Conservation (phyloP, 2,113 vertebrate species). For the Channa maculata region DNA sequence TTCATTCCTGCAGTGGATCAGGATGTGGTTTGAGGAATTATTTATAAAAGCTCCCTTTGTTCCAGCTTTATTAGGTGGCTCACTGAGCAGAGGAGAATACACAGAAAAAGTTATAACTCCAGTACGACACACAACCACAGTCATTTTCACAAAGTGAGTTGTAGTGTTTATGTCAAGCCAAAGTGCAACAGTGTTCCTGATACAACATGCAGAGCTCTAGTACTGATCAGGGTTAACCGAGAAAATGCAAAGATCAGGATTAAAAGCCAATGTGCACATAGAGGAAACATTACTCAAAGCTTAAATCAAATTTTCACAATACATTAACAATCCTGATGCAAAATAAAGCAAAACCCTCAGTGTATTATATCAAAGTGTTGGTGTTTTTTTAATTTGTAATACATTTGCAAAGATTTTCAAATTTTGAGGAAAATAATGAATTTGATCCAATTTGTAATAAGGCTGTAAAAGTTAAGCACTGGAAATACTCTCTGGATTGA, state of each 20-base stretch:
- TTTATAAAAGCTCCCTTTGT: slow-evolving; percentile 79
- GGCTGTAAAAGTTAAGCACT: too few relatives aligned
- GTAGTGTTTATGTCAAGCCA: not conserved
- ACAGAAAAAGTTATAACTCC: not conserved
- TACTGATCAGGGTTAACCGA: not conserved
- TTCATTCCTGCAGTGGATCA: slow-evolving; percentile 89
- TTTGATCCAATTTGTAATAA: too few relatives aligned
- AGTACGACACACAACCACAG: not conserved
- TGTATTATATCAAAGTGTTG: too few relatives aligned
- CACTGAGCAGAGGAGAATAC: slow-evolving; percentile 73
- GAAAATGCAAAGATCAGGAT: not conserved
- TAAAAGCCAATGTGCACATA: too few relatives aligned
- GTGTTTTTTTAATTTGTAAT: too few relatives aligned
- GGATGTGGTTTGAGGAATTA: slow-evolving; percentile 88
- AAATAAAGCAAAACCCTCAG: too few relatives aligned
- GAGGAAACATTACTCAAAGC: too few relatives aligned
- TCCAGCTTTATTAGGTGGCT: slow-evolving; percentile 73
- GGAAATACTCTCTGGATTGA: too few relatives aligned
- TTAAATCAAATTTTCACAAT: too few relatives aligned
- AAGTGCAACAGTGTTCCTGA: not conserved
- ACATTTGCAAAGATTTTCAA: too few relatives aligned
- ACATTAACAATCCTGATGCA: too few relatives aligned
- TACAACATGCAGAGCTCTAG: not conserved
- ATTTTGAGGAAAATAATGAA: too few relatives aligned
- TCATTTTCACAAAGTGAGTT: not conserved